Evolutionary conservation across 1,140 invertebrate genomes (phyloP).

Genomic region (Drosophila azteca): DNA sequence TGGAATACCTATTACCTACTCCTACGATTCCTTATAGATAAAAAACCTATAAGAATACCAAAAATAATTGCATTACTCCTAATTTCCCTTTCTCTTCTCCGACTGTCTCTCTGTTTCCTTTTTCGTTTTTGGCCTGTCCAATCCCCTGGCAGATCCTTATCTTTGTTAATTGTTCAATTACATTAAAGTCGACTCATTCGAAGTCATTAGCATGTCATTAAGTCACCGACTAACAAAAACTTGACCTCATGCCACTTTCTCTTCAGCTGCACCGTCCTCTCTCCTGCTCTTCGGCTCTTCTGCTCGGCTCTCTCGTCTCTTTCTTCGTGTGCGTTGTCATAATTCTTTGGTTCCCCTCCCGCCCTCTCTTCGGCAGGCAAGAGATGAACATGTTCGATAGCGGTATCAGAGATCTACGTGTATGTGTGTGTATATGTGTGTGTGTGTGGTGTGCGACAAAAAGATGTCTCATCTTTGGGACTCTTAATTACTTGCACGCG

Average conservation of each 20-base stretch:
- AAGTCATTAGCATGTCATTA: slow-evolving; percentile 73
- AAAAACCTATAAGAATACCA: no score
- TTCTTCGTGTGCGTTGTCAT: slow-evolving; percentile 43
- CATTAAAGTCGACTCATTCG: slow-evolving; percentile 51
- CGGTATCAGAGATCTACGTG: slow-evolving; percentile 59
- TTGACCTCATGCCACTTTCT: slow-evolving; percentile 56
- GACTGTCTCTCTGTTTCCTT: neutral
- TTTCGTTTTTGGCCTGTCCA: neutral
- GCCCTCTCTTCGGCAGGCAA: slow-evolving; percentile 23
- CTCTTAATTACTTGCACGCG: slow-evolving; percentile 79
- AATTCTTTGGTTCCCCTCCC: slow-evolving; percentile 39
- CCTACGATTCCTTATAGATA: no score
- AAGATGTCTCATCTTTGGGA: slow-evolving; percentile 74
- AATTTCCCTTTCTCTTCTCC: slow-evolving; percentile 16
- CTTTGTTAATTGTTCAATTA: slow-evolving; percentile 68
- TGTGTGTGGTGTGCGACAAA: slow-evolving; percentile 35
- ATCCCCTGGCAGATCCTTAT: slow-evolving; percentile 36
- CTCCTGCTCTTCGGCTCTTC: neutral
- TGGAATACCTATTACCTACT: no score
- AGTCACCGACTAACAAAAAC: slow-evolving; percentile 47
- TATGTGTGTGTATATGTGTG: slow-evolving; percentile 11
- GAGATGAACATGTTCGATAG: slow-evolving; percentile 77
- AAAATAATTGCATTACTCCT: no score
- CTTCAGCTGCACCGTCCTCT: slow-evolving; percentile 30
- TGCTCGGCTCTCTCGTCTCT: slow-evolving; percentile 3